Conservation (phyloP, 2,888 invertebrate species). For the Drosophila prolongata region DNA sequence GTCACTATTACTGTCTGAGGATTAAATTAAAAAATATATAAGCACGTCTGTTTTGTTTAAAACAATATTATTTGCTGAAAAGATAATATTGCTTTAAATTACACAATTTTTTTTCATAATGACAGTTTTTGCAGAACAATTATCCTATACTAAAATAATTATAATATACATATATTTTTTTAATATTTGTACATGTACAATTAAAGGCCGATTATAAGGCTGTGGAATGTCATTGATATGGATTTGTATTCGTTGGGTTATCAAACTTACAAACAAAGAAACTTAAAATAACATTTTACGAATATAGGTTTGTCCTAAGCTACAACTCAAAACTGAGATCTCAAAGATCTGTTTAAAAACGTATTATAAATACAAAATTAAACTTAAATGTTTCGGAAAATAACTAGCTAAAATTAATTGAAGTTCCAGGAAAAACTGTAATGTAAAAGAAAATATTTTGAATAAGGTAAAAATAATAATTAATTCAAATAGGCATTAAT, state of each 20-base stretch:
- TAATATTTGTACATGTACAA: slow-evolving; percentile 38
- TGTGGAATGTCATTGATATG: slow-evolving; percentile 82
- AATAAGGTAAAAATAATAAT: not conserved
- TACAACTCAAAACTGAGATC: slow-evolving; percentile 61
- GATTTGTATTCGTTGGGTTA: slow-evolving; percentile 82
- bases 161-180: slow-evolving; percentile 11
- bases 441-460: not conserved
- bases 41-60: no score
- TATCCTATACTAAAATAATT: slow-evolving; percentile 2
- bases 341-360: slow-evolving; percentile 64
- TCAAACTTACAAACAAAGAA: slow-evolving; percentile 55
- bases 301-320: slow-evolving; percentile 9
- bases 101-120: not conserved
- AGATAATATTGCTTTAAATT: no score
- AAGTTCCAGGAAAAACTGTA: slow-evolving; percentile 12
- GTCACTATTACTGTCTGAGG: not conserved
- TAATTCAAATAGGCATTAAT: not conserved
- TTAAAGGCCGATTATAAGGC: slow-evolving; percentile 36
- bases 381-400: slow-evolving; percentile 20
- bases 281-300: slow-evolving; percentile 12
- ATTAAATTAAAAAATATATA: no score
- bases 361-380: slow-evolving; percentile 51
- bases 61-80: no score
- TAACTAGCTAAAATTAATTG: slow-evolving; percentile 15
- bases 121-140: slow-evolving; percentile 10